Evolutionary conservation across 2,113 vertebrate species (phyloP), one percentile per base, ranked within the genome.

Genomic region (Lasiurus borealis): DNA sequence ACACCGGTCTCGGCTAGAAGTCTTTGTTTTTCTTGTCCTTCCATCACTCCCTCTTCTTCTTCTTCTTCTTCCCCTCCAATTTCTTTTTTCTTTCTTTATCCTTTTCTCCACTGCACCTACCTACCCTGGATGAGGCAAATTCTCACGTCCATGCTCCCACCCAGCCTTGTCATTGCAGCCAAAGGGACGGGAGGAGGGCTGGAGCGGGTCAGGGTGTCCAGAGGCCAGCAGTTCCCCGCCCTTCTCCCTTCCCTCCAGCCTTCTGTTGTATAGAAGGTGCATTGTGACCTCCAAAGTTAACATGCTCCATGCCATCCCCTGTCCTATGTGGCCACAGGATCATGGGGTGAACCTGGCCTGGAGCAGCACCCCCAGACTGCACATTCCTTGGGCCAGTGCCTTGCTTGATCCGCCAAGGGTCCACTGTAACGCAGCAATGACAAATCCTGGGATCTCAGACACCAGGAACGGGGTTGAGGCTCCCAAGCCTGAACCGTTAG

Each of bases 391-490:
- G 52, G 52, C 36, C 48, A 5, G 31, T 9, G 46, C 48, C 81
- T 52, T 5, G 2, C 21, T 87, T 27, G 25, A 46, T 10, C 54
- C 71, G 7, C 54, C n/a, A 13, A 25, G 57, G 36, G 31, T 46
- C 40, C 34, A 6, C 4, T 27, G 21, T 18, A n/a, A 57, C 75
- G n/a, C 0, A 6, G 36, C 23, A 9, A 2, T 57, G 31, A 36
- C 76, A 90, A 34, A 34, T 34, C 59, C 71, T 31, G 44, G 83
- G 81, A 54, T 13, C 34, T 31, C 64, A 48, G 29, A 23, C 40
- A 73, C 52, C 57, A 66, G 52, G 83, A 92, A 95, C 54, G 66
- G 81, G 83, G 8, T n/a, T 44, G 66, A 91, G 34, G 68, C 71
- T 44, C 21, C 34, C 12, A 76, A 59, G 48, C 69, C 23, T 46